Evolutionary conservation across 1,140 invertebrate genomes (phyloP), one percentile per base, ranked within the genome.

Genomic region (Helicoverpa armigera): DNA sequence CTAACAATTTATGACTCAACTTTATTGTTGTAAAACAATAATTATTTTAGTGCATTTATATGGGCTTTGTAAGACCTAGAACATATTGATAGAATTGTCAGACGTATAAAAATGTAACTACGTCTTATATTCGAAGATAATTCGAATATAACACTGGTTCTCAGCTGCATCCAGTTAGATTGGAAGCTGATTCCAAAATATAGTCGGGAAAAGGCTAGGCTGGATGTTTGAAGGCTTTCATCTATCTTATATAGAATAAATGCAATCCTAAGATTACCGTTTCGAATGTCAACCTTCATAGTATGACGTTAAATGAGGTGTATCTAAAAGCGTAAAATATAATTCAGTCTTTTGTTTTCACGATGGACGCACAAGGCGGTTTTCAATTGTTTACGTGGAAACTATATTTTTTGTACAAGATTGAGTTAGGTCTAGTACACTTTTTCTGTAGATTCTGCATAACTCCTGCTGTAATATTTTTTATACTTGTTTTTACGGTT

Each of bases 1-100:
- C 29, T 72, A 72, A 72, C 53, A 23, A 54, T 23, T 54, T 29
- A 53, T 72, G 69, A 54, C 69, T 72, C 69, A 72, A 72, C 23
- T 13, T 72, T 5, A 43, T 9, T 18, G 18, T 31, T 3, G 12
- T 31, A 0, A 72, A 29, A 70, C 50, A 53, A 53, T 53, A 72
- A 54, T 29, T 53, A 54, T 29, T 29, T 18, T 63, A 43, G 35
- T 13, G 18, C 16, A 43, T 16, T 65, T 35, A 43, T 9, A 43
- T 43, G 5, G 35, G 4, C 0, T 43, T 7, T 31, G 2, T 35
- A 18, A 63, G 18, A 63, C 60, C 12, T 13, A 31, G 9, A 29
- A 63, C 56, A 58, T 58, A 58, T 58, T 23, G n/a, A 58, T 11
- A 18, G 9, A 58, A 58, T 7, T 43, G 5, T 43, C 0, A 43